These are phyloP conservation scores for Pipra filicauda DNA, from an alignment of 2,113 vertebrate species.

Conservation along the genomic window DNA sequence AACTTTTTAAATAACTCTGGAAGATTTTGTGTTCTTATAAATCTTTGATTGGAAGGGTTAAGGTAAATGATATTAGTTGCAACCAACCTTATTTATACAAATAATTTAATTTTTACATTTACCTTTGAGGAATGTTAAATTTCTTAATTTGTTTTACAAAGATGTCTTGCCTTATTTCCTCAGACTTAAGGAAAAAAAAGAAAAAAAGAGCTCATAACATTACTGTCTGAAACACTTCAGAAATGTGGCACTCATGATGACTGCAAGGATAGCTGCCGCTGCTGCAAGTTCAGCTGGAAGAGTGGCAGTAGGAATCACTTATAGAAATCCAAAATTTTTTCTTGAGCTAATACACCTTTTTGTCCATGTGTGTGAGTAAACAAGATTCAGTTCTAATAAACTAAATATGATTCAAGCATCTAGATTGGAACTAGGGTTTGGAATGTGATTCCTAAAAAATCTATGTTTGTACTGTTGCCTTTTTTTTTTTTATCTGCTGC, in stretches of 20 bases:
- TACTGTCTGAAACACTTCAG: not conserved
- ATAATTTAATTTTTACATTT: not conserved
- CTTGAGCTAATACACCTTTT: not conserved
- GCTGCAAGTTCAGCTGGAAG: not conserved
- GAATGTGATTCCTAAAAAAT: not conserved
- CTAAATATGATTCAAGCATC: not conserved
- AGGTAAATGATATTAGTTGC: not conserved
- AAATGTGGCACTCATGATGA: not conserved
- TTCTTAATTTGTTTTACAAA: not conserved
- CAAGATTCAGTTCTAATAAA: not conserved
- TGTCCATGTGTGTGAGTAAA: not conserved
- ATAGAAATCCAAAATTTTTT: not conserved
- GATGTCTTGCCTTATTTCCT: not conserved
- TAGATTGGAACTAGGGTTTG: not conserved
- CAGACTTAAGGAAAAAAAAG: not conserved
- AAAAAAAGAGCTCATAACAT: not conserved
- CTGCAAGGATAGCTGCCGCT: not conserved
- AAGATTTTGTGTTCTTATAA: not conserved
- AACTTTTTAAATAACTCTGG: not conserved
- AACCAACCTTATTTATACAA: not conserved
- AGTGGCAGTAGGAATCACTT: not conserved
- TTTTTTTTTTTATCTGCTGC: not conserved
- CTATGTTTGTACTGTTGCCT: accelerated
- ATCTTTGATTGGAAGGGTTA: not conserved
- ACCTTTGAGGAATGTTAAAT: not conserved